Conservation (phyloP, 2,888 invertebrate species). For the Pedicia rivosa region DNA sequence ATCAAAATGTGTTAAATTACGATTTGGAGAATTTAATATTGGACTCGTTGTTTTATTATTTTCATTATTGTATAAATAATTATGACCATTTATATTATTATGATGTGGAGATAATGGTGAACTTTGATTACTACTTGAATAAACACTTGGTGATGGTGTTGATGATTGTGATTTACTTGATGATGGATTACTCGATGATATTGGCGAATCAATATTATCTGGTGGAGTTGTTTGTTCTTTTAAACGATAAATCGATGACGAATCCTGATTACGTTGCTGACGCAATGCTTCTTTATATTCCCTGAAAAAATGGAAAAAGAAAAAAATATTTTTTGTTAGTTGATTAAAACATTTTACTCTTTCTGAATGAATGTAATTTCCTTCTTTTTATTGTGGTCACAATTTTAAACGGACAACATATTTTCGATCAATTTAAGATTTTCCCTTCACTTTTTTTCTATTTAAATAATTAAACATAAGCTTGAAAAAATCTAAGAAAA, state of each 20-base stretch:
- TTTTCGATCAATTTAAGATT: no score
- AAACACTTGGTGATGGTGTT: constrained; percentile 10
- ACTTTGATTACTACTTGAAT: constrained; percentile 12
- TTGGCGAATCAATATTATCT: constrained; percentile 13
- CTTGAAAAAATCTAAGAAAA: no score
- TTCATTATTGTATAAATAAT: neutral
- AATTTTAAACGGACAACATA: no score
- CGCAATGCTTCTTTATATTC: constrained; percentile 83
- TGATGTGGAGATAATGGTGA: constrained; percentile 19
- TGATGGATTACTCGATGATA: constrained; percentile 7
- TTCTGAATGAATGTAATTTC: no score
- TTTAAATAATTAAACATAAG: no score
- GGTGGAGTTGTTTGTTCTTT: constrained; percentile 23
- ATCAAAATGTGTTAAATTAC: constrained; percentile 4
- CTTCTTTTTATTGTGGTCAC: no score
- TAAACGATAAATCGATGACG: constrained; percentile 44
- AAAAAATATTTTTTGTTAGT: no score
- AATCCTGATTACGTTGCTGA: constrained; percentile 68
- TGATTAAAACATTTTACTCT: no score
- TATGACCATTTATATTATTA: constrained; percentile 8
- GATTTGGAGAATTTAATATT: constrained; percentile 2
- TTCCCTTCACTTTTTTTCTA: no score
- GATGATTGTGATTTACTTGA: constrained; percentile 12
- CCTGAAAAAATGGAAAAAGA: constrained; percentile 36
- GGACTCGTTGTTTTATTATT: neutral